Evolutionary conservation across 2,888 invertebrate genomes (phyloP).

Genomic region (Pristionchus exspectatus): DNA sequence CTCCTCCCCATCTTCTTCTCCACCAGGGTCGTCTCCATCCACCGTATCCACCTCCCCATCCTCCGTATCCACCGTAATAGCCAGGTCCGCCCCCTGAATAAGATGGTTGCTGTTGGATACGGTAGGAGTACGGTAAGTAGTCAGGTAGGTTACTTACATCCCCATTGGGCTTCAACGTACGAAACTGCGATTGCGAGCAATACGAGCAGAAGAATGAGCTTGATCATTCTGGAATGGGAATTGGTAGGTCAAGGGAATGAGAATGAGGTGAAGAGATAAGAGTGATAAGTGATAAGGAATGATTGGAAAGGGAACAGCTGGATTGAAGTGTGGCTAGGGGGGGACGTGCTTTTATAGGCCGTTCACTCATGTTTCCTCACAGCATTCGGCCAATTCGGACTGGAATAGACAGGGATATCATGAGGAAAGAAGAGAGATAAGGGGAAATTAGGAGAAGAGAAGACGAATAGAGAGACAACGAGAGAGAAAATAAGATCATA

Average conservation of each 20-base stretch:
- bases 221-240: constrained; percentile 5
- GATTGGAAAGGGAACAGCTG: neutral
- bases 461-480: neutral
- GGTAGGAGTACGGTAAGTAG: neutral
- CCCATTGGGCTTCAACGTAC: constrained; percentile 40
- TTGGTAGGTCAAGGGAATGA: neutral
- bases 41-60: constrained; percentile 39
- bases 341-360: constrained; percentile 30
- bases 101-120: neutral
- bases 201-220: constrained; percentile 30
- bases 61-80: constrained; percentile 47
- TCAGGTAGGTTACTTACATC: constrained; percentile 9
- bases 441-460: neutral
- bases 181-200: constrained; percentile 35
- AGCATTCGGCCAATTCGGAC: constrained; percentile 49
- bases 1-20: constrained; percentile 3
- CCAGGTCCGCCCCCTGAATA: constrained; percentile 28
- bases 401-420: constrained; percentile 49
- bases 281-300: neutral
- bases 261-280: neutral
- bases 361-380: neutral
- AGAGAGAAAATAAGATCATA: neutral
- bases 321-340: neutral
- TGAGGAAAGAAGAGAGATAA: neutral
- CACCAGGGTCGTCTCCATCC: constrained; percentile 40